Evolutionary conservation across 2,113 vertebrate species (phyloP).

Genomic region (Poecile atricapillus): DNA sequence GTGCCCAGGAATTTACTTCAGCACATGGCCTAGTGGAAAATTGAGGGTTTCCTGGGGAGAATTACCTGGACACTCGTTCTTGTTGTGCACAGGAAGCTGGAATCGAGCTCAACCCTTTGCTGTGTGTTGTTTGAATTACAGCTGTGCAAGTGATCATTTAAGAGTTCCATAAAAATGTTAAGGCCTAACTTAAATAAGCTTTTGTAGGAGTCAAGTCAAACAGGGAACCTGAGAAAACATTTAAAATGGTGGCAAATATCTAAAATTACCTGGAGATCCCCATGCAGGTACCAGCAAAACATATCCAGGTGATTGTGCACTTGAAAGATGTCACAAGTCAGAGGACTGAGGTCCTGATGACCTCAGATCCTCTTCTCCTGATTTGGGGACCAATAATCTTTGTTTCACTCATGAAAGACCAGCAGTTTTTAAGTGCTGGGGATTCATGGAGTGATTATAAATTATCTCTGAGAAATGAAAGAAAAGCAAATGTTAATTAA

Average conservation of each 20-base stretch:
- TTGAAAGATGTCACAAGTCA: not conserved
- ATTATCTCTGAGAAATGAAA: not conserved
- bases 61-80: not conserved
- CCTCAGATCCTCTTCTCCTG: not conserved
- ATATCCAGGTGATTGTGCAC: not conserved
- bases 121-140: not conserved
- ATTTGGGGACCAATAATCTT: not conserved
- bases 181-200: not conserved
- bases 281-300: not conserved
- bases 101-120: not conserved
- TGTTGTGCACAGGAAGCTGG: not conserved
- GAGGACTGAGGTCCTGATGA: not conserved
- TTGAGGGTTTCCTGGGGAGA: not conserved
- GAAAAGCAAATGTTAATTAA: not conserved
- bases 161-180: not conserved
- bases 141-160: not conserved
- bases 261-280: not conserved
- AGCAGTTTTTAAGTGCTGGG: not conserved
- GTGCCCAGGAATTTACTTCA: not conserved
- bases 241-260: not conserved
- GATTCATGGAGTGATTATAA: not conserved
- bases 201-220: not conserved
- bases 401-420: not conserved
- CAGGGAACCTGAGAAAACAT: not conserved
- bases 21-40: not conserved